Percentiles rank a stretch among this genome's conserved stretches.
These are phyloP conservation scores for Paralichthys olivaceus DNA, from an alignment of 2,113 vertebrate species.

Conservation along the genomic window DNA sequence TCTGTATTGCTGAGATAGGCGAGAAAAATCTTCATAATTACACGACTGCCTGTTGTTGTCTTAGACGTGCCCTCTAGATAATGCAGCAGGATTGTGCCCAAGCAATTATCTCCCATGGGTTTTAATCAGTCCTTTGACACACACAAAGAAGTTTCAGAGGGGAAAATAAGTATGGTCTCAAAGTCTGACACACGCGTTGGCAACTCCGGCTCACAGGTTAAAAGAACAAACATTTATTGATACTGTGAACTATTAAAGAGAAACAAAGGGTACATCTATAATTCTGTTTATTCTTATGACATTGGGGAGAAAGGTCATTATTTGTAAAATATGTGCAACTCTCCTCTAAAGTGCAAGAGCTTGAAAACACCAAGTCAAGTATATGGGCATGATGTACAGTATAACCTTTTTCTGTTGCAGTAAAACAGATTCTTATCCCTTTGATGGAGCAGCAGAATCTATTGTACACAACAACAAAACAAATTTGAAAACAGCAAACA, in stretches of 20 bases:
- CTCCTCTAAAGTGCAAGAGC: not conserved
- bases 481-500: conserved; percentile 12
- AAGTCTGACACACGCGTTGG: conserved; percentile 7
- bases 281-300: not conserved
- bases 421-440: not conserved
- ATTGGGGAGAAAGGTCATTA: conserved; percentile 4
- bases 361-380: conserved; percentile 5
- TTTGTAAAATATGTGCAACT: conserved; percentile 17
- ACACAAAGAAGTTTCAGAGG: not conserved
- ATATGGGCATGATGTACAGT: not conserved
- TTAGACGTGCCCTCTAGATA: conserved; percentile 43
- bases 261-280: not conserved
- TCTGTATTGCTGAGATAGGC: conserved; percentile 44
- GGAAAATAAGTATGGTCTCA: not conserved
- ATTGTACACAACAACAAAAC: not conserved
- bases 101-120: conserved; percentile 36
- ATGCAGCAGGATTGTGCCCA: conserved; percentile 39
- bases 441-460: not conserved
- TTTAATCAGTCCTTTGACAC: conserved; percentile 39
- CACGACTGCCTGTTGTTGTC: conserved; percentile 38
- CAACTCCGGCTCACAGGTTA: conserved; percentile 21
- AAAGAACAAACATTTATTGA: conserved; percentile 37
- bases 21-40: conserved; percentile 56
- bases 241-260: conserved; percentile 33
- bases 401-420: not conserved